Evolutionary conservation across 1,140 invertebrate species (phyloP), one percentile per base, ranked within the genome.

Genomic region (Drosophila kikkawai): DNA sequence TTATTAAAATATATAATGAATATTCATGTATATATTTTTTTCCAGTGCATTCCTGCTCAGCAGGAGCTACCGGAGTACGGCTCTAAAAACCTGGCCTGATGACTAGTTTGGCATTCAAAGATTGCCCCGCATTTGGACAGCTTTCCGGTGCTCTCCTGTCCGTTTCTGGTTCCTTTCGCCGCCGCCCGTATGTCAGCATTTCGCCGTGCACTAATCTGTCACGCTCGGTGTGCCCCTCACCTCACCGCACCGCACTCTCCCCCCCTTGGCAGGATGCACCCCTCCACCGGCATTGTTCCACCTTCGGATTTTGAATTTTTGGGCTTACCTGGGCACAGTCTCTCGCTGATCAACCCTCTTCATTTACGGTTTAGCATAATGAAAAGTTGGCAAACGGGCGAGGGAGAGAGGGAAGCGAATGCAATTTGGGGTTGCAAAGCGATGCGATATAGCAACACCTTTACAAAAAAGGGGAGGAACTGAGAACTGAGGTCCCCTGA

Each of bases 301-400:
- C 75, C 75, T 78, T 66, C 17, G 56, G 36, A 41, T 51, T 56
- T 39, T 60, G 56, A 32, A 41, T 53, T 56, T 39, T 60, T 29
- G 69, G 74, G 70, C 51, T 56, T 80, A 86, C 83, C 83, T 86
- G 83, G 41, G 59, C 67, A 47, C 37, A 53, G 44, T 19, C 17
- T n/a, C 64, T 60, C 51, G 59, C 63, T 57, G 64, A 79, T 80
- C 84, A 88, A 88, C 84, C 84, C 84, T 88, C 84, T 88, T 88
- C 84, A 87, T 87, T 87, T 87, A 88, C 73, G 84, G 84, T 84
- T 87, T 87, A 88, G 84, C 84, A 87, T 87, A 87, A 90, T 88
- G 84, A 90, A 90, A 90, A 90, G 78, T 85, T 77, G 85, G 78
- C 81, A 80, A 85, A 68, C 68, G 53, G 59, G 68, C 69, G 58